Conservation (phyloP, 2,113 vertebrate species). For the Entomyzon cyanotis region DNA sequence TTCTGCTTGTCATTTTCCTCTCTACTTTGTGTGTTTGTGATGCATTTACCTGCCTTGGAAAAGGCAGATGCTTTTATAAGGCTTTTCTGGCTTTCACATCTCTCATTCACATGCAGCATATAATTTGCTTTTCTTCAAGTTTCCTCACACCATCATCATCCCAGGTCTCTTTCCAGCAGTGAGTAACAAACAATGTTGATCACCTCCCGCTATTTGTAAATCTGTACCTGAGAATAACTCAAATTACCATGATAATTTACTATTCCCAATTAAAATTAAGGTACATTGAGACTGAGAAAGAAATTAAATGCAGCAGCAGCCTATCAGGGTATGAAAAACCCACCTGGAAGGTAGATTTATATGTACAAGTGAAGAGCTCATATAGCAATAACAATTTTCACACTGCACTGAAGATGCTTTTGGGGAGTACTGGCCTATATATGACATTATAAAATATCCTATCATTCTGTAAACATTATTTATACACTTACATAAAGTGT, state of each 20-base stretch:
- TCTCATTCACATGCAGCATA: not conserved
- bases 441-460: not conserved
- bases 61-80: not conserved
- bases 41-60: not conserved
- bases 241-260: constrained; percentile 18
- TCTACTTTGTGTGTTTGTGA: not conserved
- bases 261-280: constrained; percentile 31
- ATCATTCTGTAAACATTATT: not conserved
- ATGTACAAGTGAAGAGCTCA: not conserved
- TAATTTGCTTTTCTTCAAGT: not conserved
- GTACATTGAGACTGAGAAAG: not conserved
- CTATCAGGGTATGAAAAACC: constrained; percentile 8
- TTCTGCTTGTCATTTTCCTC: not conserved
- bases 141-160: not conserved
- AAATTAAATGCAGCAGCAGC: not conserved
- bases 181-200: not conserved
- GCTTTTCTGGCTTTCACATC: not conserved
- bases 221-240: not conserved
- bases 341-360: not conserved
- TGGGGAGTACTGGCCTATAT: not conserved
- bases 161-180: not conserved
- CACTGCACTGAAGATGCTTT: constrained; percentile 3
- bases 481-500: not conserved
- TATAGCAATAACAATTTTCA: not conserved
- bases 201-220: constrained; percentile 2